Evolutionary conservation across 35 echinoderm and acorn worm genomes (phyloP), one percentile per base, ranked within the genome.

Genomic region (Apostichopus parvimensis): DNA sequence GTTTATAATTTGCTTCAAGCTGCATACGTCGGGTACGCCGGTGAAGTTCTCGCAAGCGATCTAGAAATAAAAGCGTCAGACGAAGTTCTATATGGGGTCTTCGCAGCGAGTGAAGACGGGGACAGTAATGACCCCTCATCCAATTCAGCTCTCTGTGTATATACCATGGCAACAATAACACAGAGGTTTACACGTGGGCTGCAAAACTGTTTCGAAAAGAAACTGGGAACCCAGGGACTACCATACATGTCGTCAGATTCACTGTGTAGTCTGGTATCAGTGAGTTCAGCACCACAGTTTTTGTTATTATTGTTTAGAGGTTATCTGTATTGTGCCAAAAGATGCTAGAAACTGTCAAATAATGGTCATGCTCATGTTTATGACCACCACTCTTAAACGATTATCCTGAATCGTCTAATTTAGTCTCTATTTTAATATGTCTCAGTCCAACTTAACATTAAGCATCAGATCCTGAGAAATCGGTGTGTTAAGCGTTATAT

Each of bases 81-180:
- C 18, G 90, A 89, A 66, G 73, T 94, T 34, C 73, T 96, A 6
- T 96, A 92, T 90, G 93, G 89, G 5, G 92, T 94, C 7, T 94
- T 94, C 52, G 92, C 95, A 53, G 22, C 57, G 8, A 92, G 93
- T 45, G 82, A 82, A 20, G 34, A 45, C 2, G 79, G 28, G 1
- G 2, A 60, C 12, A 23, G 53, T 13, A 77, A 85, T 75, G 13
- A 83, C 25, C 80, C 95, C 2, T 87, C 62, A 20, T 10, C 28
- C 13, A 57, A 93, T 59, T 91, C 84, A 6, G 95, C 95, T 66
- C 60, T 96, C 25, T 96, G 95, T 72, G 76, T 94, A 17, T 96
- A 86, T 79, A 12, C 89, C 26, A 60, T 96, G 83, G 76, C 59
- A 20, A 59, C 77, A 13, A 92, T 96, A 20, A 90, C 34, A 9